These are phyloP conservation scores for Andrena fulva DNA, from an alignment of 2,888 invertebrate species.

Conservation along the genomic window DNA sequence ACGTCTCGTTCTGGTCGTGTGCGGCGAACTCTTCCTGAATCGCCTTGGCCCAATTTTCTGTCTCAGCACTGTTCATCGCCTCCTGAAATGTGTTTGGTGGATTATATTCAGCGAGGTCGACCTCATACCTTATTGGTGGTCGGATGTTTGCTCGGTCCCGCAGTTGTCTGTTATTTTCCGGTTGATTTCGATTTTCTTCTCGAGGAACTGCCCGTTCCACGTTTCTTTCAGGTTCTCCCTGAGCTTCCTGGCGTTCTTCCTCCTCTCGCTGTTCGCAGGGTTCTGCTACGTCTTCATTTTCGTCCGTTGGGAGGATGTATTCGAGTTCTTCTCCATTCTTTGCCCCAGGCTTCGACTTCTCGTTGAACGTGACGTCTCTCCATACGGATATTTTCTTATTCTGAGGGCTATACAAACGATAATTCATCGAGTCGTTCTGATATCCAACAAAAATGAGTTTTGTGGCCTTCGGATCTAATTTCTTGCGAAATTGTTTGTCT, in stretches of 20 bases:
- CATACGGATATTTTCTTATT: not conserved
- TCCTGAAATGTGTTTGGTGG: not conserved
- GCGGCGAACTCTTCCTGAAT: not conserved
- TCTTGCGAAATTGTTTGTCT: not conserved
- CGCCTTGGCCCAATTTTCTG: not conserved
- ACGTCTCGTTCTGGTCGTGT: not conserved
- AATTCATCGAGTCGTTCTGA: slow-evolving; percentile 7
- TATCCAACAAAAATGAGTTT: slow-evolving; percentile 4
- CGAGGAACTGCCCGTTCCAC: too few relatives aligned
- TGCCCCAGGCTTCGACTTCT: not conserved
- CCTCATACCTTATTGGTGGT: not conserved
- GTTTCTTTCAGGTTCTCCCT: too few relatives aligned
- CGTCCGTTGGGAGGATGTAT: too few relatives aligned
- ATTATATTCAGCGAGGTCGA: not conserved
- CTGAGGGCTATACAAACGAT: not conserved
- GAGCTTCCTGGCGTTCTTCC: too few relatives aligned
- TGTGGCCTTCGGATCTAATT: not conserved
- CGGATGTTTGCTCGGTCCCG: not conserved
- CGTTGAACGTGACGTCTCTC: slow-evolving; percentile 4
- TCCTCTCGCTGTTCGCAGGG: too few relatives aligned
- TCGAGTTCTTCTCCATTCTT: not conserved
- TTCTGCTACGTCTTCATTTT: too few relatives aligned
- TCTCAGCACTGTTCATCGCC: not conserved
- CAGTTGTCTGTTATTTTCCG: too few relatives aligned
- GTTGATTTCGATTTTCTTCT: too few relatives aligned